Percentiles rank a stretch among this genome's conserved stretches.
Evolutionary conservation across 2,113 vertebrate species (phyloP).

Genomic region (Mastomys coucha): DNA sequence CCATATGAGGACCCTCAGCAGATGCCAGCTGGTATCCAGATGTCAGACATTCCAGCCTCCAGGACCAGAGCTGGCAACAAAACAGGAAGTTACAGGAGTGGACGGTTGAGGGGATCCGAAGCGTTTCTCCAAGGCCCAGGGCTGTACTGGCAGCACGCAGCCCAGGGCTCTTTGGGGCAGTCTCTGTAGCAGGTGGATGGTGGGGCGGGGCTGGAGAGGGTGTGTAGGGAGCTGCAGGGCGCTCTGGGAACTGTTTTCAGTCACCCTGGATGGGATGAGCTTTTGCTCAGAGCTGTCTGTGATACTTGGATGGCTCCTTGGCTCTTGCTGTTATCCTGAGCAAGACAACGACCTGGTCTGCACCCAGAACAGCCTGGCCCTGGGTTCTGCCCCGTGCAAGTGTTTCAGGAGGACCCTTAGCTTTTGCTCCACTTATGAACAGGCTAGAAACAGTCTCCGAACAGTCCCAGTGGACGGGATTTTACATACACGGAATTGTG

Average conservation of each 20-base stretch:
- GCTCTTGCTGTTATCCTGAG: neutral
- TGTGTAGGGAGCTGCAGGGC: too few species aligned
- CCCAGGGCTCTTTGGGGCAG: neutral
- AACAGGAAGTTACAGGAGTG: constrained; percentile 60
- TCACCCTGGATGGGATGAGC: neutral
- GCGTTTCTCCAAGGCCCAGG: neutral
- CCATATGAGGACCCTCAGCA: neutral
- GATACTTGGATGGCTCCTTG: too few species aligned
- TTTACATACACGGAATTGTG: neutral
- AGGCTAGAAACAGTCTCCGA: neutral
- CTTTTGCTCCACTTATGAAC: neutral
- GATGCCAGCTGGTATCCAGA: neutral
- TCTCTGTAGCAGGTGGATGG: too few species aligned
- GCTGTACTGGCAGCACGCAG: too few species aligned
- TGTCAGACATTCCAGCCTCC: neutral
- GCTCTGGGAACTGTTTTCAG: neutral
- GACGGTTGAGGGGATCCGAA: constrained; percentile 22
- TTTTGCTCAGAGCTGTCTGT: neutral
- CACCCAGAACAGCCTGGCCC: neutral
- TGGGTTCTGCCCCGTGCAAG: neutral
- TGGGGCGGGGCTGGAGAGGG: too few species aligned
- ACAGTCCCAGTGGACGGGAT: neutral
- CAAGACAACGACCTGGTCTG: neutral
- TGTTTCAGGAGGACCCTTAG: neutral
- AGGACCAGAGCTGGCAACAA: neutral